phyloP scores from a whole-genome alignment of 1,140 invertebrate species.

The Drosophila murphyi region DNA sequence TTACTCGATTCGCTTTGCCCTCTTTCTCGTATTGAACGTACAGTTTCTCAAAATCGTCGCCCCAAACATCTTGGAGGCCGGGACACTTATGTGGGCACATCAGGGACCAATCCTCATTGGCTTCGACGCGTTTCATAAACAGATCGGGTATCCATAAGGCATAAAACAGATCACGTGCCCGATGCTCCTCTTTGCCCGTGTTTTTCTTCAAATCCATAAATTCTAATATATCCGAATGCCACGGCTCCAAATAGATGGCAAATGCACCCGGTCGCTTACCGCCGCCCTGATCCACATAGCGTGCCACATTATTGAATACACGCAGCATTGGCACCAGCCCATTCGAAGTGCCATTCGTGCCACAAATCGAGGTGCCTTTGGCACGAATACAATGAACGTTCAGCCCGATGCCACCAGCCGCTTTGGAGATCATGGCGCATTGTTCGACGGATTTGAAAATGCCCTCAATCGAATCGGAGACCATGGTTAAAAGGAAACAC shows the following conservation, averaged over 20 bases:
- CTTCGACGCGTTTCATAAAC: constrained; percentile 98
- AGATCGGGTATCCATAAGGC: constrained; percentile 99
- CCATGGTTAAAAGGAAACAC: constrained; percentile 98
- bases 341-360: constrained; percentile 97
- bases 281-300: constrained; percentile 99
- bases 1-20: constrained; percentile 89
- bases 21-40: constrained; percentile 96
- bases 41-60: constrained; percentile 96
- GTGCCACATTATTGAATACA: constrained; percentile 98
- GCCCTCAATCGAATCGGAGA: constrained; percentile 98
- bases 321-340: constrained; percentile 98
- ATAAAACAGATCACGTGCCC: constrained; percentile 98
- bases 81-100: constrained; percentile 99
- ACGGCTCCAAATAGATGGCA: constrained; percentile 99
- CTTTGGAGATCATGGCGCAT: constrained; percentile 98
- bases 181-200: constrained; percentile 95
- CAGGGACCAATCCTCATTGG: constrained; percentile 94
- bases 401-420: constrained; percentile 98
- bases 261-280: constrained; percentile 99
- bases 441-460: constrained; percentile 98
- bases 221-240: constrained; percentile 99
- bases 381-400: constrained; percentile 98
- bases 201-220: constrained; percentile 98
- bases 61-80: constrained; percentile 96
- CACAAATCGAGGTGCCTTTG: constrained; percentile 95